Conservation (phyloP, 1,140 invertebrate species). For the Pogonomyrmex barbatus region DNA sequence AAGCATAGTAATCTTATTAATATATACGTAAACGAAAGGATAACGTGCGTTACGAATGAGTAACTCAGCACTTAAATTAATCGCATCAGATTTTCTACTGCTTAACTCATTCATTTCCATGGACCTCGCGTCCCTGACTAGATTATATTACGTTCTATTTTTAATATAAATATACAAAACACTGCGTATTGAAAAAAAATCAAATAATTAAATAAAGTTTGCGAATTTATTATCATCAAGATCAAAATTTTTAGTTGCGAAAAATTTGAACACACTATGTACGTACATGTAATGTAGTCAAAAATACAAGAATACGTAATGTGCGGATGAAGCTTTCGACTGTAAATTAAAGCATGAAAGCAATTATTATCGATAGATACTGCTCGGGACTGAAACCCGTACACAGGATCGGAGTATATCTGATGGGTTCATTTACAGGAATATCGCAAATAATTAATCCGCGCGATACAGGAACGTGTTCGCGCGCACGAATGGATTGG, state of each 20-base stretch:
- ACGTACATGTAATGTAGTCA: background rate
- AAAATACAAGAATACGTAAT: background rate
- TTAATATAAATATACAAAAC: background rate
- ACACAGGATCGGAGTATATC: slow-evolving; percentile 31
- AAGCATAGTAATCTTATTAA: slow-evolving; percentile 41
- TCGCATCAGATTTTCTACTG: background rate
- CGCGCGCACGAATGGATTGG: slow-evolving; percentile 25
- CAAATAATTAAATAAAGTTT: background rate
- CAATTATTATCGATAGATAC: slow-evolving; percentile 71
- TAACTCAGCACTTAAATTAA: slow-evolving; percentile 13
- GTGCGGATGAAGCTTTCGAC: slow-evolving; percentile 15
- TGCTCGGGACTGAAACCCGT: slow-evolving; percentile 29
- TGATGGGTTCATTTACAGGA: slow-evolving; percentile 61
- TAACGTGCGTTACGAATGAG: background rate
- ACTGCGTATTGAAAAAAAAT: background rate
- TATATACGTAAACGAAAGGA: slow-evolving; percentile 10
- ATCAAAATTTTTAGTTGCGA: background rate
- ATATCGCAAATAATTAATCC: slow-evolving; percentile 73
- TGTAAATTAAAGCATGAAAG: slow-evolving; percentile 57
- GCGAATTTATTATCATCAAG: slow-evolving; percentile 4
- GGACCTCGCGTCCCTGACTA: background rate
- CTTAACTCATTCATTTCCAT: background rate
- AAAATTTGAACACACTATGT: background rate
- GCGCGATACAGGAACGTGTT: slow-evolving; percentile 16
- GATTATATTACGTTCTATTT: background rate